These are phyloP conservation scores for Hemiscyllium ocellatum DNA, from an alignment of 2,113 vertebrate species.

Conservation along the genomic window DNA sequence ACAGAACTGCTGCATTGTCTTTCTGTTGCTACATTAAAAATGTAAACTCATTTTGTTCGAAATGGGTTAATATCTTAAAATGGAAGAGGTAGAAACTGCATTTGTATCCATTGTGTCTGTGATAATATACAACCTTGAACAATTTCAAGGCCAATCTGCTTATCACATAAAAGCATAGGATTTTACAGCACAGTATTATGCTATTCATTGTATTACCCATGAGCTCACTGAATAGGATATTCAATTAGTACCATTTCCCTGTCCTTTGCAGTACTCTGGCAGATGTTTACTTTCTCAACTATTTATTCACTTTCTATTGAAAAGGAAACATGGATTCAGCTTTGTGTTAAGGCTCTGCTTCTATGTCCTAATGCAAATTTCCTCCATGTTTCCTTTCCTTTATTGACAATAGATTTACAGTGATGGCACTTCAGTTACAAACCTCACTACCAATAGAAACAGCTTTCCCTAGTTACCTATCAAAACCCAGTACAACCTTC, in stretches of 20 bases:
- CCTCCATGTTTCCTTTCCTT: background rate
- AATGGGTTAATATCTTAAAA: background rate
- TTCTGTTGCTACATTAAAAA: background rate
- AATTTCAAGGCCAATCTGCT: background rate
- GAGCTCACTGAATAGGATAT: background rate
- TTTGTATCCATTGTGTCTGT: background rate
- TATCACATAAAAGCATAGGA: background rate
- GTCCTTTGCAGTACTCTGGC: background rate
- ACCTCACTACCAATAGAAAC: background rate
- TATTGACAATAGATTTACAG: background rate
- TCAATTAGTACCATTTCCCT: background rate
- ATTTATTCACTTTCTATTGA: background rate
- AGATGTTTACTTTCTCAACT: background rate
- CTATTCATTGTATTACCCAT: background rate
- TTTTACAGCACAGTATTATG: background rate
- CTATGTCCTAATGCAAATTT: background rate
- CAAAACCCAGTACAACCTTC: background rate
- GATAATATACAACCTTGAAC: background rate
- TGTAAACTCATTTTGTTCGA: slow-evolving; percentile 5
- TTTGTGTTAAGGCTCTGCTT: background rate
- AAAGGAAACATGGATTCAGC: background rate
- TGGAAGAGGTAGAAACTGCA: background rate
- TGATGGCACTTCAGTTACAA: background rate
- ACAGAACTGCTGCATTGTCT: background rate
- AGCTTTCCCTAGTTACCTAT: background rate